These are phyloP conservation scores for Leptatherina wallacei DNA, from an alignment of 2,797 vertebrate species.

Conservation along the genomic window DNA sequence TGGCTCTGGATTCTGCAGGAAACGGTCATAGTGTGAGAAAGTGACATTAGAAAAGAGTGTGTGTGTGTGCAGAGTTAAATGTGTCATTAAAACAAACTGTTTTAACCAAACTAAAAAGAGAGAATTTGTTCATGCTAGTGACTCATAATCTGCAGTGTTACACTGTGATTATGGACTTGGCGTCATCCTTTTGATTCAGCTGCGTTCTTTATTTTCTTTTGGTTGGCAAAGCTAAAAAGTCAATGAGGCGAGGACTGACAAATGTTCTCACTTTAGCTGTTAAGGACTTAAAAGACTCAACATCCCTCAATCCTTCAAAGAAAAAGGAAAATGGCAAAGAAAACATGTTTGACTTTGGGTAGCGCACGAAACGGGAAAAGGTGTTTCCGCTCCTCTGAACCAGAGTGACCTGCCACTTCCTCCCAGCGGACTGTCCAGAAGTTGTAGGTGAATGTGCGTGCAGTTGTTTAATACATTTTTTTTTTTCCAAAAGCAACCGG, in stretches of 20 bases:
- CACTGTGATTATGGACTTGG: conserved; percentile 47
- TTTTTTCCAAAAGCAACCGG: too few relatives aligned
- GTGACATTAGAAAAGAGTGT: not conserved
- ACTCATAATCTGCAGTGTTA: conserved; percentile 50
- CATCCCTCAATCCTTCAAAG: conserved; percentile 64
- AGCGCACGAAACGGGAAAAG: conserved; percentile 69
- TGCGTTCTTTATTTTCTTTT: conserved; percentile 67
- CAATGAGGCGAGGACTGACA: conserved; percentile 77
- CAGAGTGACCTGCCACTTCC: conserved; percentile 64
- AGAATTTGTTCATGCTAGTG: conserved; percentile 33
- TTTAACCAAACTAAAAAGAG: conserved; percentile 36
- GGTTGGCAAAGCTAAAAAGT: conserved; percentile 57
- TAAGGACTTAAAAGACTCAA: conserved; percentile 63
- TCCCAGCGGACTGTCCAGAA: conserved; percentile 60
- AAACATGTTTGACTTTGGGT: conserved; percentile 71
- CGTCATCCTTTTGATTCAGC: conserved; percentile 60
- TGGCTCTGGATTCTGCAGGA: conserved; percentile 87
- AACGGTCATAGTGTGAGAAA: conserved; percentile 24
- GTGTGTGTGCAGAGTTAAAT: conserved; percentile 6
- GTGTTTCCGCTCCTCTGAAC: conserved; percentile 71
- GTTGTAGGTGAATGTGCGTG: conserved; percentile 37
- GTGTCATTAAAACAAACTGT: conserved; percentile 39
- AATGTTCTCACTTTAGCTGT: conserved; percentile 76
- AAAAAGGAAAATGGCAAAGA: conserved; percentile 65
- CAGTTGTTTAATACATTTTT: conserved; percentile 10